Percentiles rank a stretch among this genome's conserved stretches.
phyloP scores from a whole-genome alignment of 2,797 vertebrate genomes.

The Octomys mimax region DNA sequence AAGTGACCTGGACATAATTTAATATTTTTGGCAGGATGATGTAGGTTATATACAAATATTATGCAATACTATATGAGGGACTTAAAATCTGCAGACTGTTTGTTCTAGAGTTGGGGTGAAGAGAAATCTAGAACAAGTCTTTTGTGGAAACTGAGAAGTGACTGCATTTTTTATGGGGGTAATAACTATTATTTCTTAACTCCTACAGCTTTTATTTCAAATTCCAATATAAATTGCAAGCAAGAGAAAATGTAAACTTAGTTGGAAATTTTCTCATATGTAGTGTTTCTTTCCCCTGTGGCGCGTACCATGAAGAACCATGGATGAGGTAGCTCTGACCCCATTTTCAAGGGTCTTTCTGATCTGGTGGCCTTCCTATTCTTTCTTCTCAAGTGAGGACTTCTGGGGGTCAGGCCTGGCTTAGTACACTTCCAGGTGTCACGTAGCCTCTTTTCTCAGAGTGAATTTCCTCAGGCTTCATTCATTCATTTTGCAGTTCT shows the following conservation, averaged over 20 bases:
- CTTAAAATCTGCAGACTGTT: not conserved
- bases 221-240: not conserved
- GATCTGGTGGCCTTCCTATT: no score
- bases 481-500: not conserved
- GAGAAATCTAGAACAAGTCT: not conserved
- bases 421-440: no score
- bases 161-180: not conserved
- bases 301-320: not conserved
- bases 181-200: not conserved
- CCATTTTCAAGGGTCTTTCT: conserved; percentile 24
- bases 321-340: not conserved
- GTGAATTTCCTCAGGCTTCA: not conserved
- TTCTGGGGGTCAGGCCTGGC: not conserved
- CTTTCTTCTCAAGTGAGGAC: not conserved
- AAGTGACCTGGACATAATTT: not conserved
- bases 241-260: not conserved
- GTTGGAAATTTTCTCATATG: not conserved
- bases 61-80: not conserved
- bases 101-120: not conserved
- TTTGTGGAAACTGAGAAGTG: not conserved
- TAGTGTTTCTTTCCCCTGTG: not conserved
- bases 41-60: not conserved
- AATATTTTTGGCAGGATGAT: not conserved
- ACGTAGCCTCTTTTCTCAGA: not conserved
- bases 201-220: not conserved